Evolutionary conservation across 1,140 invertebrate species (phyloP), one percentile per base, ranked within the genome.

Genomic region (Atta colombica): DNA sequence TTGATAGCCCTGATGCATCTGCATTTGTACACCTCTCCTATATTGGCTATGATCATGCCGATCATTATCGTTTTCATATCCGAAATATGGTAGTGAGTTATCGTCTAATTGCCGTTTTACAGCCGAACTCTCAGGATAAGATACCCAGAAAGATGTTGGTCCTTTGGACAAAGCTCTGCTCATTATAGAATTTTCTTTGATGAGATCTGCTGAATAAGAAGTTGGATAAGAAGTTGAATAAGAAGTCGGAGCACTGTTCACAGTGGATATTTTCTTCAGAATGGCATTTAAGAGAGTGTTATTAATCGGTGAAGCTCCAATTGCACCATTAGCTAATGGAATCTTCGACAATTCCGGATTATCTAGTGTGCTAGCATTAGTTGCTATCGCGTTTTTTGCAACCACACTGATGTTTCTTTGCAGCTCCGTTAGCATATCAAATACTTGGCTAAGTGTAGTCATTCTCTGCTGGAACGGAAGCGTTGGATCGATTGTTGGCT

Each of bases 1-100:
- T 66, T 95, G 94, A 65, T 95, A 95, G 8, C 95, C 94, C 61
- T 95, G 94, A 80, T 93, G 94, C 92, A 95, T 94, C 21, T 93
- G 69, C 93, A 95, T 95, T 16, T 95, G 90, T 5, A 95, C 91
- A 3, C 89, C 92, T 66, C 95, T 91, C 3, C 88, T 81, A 10
- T 90, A 75, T 60, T 78, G 88, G 8, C 72, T 90, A 25, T 72
- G 71, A 61, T 85, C 66, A 2, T 77, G 81, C 18, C 31, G 60
- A 63, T 85, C 12, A 6, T 89, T 18, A 16, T 89, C 21, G 60
- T 86, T 45, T 86, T 74, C 45, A 49, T 88, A 53, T 28, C 85
- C 81, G 39, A 78, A 39, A 8, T 86, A 71, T 8, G 49, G 87
- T 49, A 72, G 63, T 28, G 60, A 61, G 55, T 89, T 28, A 45